A percentile compares a stretch with the other conserved stretches of the same genome.
phyloP scores from a whole-genome alignment of 2,797 vertebrate species.

The Iguana delicatissima region DNA sequence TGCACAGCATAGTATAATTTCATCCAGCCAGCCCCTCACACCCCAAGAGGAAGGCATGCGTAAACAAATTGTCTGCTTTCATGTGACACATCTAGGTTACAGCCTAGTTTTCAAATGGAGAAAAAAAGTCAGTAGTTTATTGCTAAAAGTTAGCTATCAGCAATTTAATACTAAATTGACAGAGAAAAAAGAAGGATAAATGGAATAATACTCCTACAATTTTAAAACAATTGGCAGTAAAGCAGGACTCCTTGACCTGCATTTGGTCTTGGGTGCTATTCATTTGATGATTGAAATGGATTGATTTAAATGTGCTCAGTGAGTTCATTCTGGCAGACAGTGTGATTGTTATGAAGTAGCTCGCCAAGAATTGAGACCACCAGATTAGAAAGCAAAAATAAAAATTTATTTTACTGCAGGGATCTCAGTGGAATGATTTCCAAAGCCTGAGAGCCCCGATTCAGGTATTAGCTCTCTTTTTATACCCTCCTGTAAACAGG shows the following conservation, averaged over 20 bases:
- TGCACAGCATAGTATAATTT: not conserved
- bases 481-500: no score
- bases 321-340: no score
- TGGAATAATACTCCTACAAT: not conserved
- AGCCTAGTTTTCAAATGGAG: constrained; percentile 1
- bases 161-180: not conserved
- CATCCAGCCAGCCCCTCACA: not conserved
- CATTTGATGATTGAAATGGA: no score
- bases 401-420: no score
- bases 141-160: not conserved
- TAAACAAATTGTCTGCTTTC: constrained; percentile 14
- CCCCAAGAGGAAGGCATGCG: not conserved
- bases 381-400: no score
- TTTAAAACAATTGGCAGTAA: not conserved
- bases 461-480: no score
- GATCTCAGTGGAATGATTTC: no score
- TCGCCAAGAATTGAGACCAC: no score
- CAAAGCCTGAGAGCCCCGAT: no score
- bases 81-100: constrained; percentile 38
- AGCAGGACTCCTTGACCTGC: not conserved
- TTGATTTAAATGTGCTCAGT: no score
- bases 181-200: not conserved
- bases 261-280: no score
- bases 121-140: not conserved
- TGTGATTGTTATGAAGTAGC: no score